These are phyloP conservation scores for Laticauda colubrina DNA, from an alignment of 2,113 vertebrate genomes.

Conservation along the genomic window DNA sequence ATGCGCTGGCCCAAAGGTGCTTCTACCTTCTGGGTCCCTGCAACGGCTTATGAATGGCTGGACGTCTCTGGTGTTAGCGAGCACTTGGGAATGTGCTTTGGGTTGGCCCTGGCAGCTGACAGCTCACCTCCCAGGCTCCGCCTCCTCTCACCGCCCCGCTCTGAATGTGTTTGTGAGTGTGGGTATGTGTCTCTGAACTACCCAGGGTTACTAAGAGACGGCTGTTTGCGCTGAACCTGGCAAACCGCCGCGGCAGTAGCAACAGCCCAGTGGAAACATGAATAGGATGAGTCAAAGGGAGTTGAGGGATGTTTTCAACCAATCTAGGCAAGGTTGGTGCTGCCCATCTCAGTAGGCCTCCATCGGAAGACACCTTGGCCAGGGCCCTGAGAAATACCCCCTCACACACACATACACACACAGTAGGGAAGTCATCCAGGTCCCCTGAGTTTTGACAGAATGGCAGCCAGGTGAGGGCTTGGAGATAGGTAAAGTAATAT, in stretches of 20 bases:
- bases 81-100: conserved; percentile 30
- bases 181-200: not conserved
- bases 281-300: conserved; percentile 39
- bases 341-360: not conserved
- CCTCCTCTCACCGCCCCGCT: conserved; percentile 5
- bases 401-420: too few relatives aligned
- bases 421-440: not conserved
- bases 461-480: not conserved
- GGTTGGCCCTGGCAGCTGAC: conserved; percentile 16
- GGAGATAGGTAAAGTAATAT: not conserved
- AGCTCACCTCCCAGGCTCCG: conserved; percentile 44
- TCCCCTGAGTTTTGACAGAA: not conserved
- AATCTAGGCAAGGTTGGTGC: not conserved
- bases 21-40: not conserved
- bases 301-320: not conserved
- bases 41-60: conserved; percentile 28
- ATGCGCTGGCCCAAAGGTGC: too few relatives aligned
- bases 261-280: not conserved
- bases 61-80: conserved; percentile 42
- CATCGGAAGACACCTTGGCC: not conserved
- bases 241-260: conserved; percentile 19
- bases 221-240: conserved; percentile 26
- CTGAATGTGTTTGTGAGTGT: not conserved
- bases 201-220: conserved; percentile 51
- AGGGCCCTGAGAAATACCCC: not conserved